Base-by-base conservation (phyloP, 2,797 vertebrate species). In the Brachyrhaphis roseni region DNA sequence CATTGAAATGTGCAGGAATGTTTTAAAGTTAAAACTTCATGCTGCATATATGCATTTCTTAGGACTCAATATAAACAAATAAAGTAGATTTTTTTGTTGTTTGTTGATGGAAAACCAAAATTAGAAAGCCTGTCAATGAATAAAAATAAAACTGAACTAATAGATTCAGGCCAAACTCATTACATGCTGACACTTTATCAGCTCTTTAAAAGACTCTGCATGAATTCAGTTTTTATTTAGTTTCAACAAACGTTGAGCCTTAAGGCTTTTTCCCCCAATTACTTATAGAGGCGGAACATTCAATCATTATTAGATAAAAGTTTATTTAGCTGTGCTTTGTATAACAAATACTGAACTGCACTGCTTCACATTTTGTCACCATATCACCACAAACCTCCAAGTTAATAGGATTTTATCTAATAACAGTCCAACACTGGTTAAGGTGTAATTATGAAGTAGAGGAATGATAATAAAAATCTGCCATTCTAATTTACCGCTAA, bases 101-200 rank as follows among this genome's bases (percentile, higher is more conserved):
- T 64, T 36, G 36, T 3, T 20, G 1, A 5, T 6, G 2, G 66
- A 36, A 71, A 46, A 8, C 1, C 13, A 28, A 46, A 26, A 71
- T 8, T 46, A 71, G 2, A 46, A 8, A 28, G 12, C 12, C 28
- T 16, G 2, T 1, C 16, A 45, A 71, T 45, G 26, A 71, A 71
- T 46, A 46, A 71, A 28, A 71, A 28, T 45, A 43, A 70, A n/a
- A 70, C 26, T 16, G 68, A 71, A 45, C 39, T 43, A 71, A 71
- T 45, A 71, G 41, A 45, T 71, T 71, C 68, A 45, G 26, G 41
- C 41, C 41, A 71, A 16, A 46, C 41, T 45, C 26, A 46, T 71
- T 71, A 71, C 26, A 71, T 71, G 41, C 41, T 46, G 68, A 71
- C 12, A 71, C 68, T 45, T 71, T 45, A 71, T 34, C 39, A 82